phyloP scores from a whole-genome alignment of 2,888 invertebrate genomes.

The Tipula unca region DNA sequence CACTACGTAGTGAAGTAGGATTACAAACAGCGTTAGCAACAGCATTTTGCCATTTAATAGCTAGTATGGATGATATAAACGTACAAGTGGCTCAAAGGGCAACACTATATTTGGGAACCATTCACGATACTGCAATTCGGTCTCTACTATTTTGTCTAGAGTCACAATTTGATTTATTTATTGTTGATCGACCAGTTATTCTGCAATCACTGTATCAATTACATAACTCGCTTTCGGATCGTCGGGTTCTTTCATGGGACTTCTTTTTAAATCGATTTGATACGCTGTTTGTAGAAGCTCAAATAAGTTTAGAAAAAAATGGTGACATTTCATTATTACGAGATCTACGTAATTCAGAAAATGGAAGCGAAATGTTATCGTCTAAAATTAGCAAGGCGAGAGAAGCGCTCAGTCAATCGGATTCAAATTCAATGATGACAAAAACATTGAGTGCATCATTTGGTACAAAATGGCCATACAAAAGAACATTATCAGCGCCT shows the following conservation, averaged over 20 bases:
- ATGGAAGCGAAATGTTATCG: constrained; percentile 75
- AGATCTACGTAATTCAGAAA: constrained; percentile 82
- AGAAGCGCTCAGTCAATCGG: constrained; percentile 72
- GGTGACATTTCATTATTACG: constrained; percentile 77
- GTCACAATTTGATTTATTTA: constrained; percentile 95
- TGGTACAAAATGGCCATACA: constrained; percentile 91
- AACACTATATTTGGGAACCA: constrained; percentile 83
- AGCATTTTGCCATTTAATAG: constrained; percentile 93
- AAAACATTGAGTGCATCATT: constrained; percentile 81
- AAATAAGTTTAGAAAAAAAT: constrained; percentile 77
- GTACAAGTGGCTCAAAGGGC: constrained; percentile 92
- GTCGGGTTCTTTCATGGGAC: constrained; percentile 89
- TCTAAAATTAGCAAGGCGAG: constrained; percentile 82
- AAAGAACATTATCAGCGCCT: constrained; percentile 89
- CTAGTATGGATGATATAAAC: constrained; percentile 91
- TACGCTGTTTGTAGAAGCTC: constrained; percentile 90
- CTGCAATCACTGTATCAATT: constrained; percentile 91
- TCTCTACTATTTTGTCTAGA: constrained; percentile 88
- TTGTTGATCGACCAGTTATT: constrained; percentile 93
- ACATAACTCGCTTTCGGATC: constrained; percentile 84
- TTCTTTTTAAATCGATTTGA: constrained; percentile 97
- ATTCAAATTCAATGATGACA: constrained; percentile 50
- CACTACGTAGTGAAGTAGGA: constrained; percentile 69
- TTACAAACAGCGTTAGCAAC: constrained; percentile 92
- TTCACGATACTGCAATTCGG: constrained; percentile 82